Base-by-base conservation (phyloP, 2,888 invertebrate species). In the Timema cristinae region DNA sequence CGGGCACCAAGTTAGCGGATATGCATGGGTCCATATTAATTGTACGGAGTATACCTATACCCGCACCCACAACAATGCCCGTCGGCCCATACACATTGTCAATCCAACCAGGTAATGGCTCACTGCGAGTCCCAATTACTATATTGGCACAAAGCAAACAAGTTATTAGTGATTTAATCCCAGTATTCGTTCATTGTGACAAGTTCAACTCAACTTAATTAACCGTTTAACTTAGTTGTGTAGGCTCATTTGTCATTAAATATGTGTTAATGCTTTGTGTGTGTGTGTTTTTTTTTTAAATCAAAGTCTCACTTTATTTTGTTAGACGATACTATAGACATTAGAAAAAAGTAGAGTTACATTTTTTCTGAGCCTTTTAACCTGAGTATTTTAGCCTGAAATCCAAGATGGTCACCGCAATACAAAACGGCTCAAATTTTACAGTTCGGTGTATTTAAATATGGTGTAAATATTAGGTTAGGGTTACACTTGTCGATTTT, bases 11-110 rank as follows among this genome's bases (percentile, higher is more conserved):
- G 76, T 92, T 90, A 0, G 89, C 88, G 0, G 85, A 81, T 50
- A 84, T 83, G 0, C 84, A 80, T 6, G 76, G 76, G 56, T 86
- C 83, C 51, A 86, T 86, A 72, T 86, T 83, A 79, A 90, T 82
- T 8, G 86, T 85, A 61, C 88, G 84, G 52, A 92, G 78, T 0
- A 91, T 79, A 4, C 91, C 91, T 54, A 87, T 80, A 7, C 85
- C 86, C 7, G 84, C 82, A 7, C 84, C 86, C 0, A 84, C 73
- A 7, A 85, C 77, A 0, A 87, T 80, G 7, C 84, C 90, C 71
- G 89, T 89, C 0, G 90, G 85, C 32, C 91, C 91, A 79, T 91
- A 90, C 66, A 87, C 80, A 80, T 90, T 91, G 80, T 91, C 89
- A 72, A 88, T 88, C 91, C 91, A 92, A 13, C 87, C 88, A 75